phyloP scores from a whole-genome alignment of 2,113 vertebrate genomes.

The Okapia johnstoni region DNA sequence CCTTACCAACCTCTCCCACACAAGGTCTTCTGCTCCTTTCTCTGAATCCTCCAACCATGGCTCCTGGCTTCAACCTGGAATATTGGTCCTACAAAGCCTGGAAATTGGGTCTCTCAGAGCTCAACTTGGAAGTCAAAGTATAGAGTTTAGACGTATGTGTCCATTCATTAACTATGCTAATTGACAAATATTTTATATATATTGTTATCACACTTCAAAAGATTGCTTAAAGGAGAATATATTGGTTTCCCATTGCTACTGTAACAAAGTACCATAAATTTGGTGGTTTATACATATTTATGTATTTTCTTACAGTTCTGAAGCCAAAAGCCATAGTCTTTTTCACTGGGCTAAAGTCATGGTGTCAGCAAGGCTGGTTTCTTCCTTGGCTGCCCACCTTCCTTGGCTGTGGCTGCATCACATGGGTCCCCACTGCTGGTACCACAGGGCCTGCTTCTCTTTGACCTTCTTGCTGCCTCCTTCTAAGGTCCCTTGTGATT shows the following conservation, averaged over 20 bases:
- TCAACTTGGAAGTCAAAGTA: neutral
- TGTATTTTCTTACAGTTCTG: neutral
- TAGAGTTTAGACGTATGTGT: neutral
- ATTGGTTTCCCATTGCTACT: neutral
- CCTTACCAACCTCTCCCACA: neutral
- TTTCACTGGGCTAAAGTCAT: neutral
- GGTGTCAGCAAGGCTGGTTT: neutral
- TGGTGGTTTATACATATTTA: neutral
- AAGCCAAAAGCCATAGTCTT: neutral
- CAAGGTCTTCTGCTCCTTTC: neutral
- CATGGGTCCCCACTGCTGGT: neutral
- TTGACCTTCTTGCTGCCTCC: neutral
- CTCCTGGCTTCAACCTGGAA: neutral
- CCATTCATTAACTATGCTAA: neutral
- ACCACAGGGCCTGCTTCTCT: neutral
- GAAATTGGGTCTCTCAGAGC: neutral
- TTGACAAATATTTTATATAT: neutral
- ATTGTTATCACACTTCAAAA: neutral
- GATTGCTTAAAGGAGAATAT: neutral
- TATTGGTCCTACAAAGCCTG: neutral
- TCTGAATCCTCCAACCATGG: neutral
- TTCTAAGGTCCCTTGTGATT: neutral
- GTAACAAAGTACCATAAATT: neutral
- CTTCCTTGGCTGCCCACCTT: neutral
- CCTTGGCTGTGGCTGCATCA: neutral